Evolutionary conservation across 2,797 vertebrate genomes (phyloP).

Genomic region (Amblyraja radiata): DNA sequence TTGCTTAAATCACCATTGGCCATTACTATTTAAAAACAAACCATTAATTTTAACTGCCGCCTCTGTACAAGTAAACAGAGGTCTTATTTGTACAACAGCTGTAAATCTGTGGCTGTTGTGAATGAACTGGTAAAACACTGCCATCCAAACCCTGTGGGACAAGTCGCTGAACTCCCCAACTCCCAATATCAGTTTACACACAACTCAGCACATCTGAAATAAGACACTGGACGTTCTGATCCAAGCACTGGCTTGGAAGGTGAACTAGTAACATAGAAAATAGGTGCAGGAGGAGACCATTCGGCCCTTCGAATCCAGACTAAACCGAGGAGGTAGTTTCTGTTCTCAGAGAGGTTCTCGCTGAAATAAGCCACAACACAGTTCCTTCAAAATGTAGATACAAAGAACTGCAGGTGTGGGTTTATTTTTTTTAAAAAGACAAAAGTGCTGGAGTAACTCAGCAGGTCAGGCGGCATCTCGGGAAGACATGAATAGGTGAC

Average conservation of each 20-base stretch:
- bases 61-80: not conserved
- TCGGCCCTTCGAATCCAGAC: too few relatives aligned
- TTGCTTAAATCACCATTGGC: not conserved
- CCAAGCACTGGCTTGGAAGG: not conserved
- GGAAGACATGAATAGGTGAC: too few relatives aligned
- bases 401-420: too few relatives aligned
- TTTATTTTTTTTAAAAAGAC: too few relatives aligned
- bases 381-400: too few relatives aligned
- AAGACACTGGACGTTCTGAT: not conserved
- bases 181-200: not conserved
- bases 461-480: too few relatives aligned
- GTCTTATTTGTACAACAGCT: not conserved
- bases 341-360: not conserved
- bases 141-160: conserved; percentile 4
- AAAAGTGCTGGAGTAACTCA: too few relatives aligned
- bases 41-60: not conserved
- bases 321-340: not conserved
- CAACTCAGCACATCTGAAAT: not conserved
- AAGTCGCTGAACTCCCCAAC: not conserved
- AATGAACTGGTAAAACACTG: not conserved
- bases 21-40: not conserved
- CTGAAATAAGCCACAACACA: not conserved
- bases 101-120: not conserved
- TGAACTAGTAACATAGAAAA: not conserved
- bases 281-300: too few relatives aligned